Percentiles rank a stretch among this genome's conserved stretches.
These are phyloP conservation scores for Diarsia dahlii DNA, from an alignment of 2,888 invertebrate genomes.

Conservation along the genomic window DNA sequence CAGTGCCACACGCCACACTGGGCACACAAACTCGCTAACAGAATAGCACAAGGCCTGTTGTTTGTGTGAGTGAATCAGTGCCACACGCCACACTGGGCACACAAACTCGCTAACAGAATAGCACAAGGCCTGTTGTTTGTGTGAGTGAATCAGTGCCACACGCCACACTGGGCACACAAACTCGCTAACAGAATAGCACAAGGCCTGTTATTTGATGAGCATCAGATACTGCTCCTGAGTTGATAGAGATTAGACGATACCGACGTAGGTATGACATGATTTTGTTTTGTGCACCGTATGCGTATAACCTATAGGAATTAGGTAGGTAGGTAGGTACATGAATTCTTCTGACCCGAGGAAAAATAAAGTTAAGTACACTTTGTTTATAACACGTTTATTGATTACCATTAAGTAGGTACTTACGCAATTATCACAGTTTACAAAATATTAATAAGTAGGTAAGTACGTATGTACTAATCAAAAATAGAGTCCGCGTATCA, in stretches of 20 bases:
- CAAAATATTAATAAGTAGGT: conserved; percentile 19
- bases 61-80: too few relatives aligned
- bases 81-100: too few relatives aligned
- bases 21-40: neutral
- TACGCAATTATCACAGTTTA: conserved; percentile 62
- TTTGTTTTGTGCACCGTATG: neutral
- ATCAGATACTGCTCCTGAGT: neutral
- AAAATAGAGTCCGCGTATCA: neutral
- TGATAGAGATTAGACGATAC: neutral
- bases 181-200: too few relatives aligned
- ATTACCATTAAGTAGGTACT: conserved; percentile 46
- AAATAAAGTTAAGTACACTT: neutral
- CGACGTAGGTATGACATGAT: neutral
- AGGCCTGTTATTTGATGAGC: neutral
- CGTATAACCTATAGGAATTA: too few relatives aligned
- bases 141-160: too few relatives aligned
- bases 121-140: too few relatives aligned
- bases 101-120: too few relatives aligned
- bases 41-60: neutral
- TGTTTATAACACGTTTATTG: conserved; percentile 36
- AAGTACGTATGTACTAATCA: neutral
- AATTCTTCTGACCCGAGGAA: neutral
- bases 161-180: too few relatives aligned
- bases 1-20: too few relatives aligned
- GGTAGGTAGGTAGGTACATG: neutral